Evolutionary conservation across 1,140 invertebrate species (phyloP), one percentile per base, ranked within the genome.

Genomic region (Linepithema humile): DNA sequence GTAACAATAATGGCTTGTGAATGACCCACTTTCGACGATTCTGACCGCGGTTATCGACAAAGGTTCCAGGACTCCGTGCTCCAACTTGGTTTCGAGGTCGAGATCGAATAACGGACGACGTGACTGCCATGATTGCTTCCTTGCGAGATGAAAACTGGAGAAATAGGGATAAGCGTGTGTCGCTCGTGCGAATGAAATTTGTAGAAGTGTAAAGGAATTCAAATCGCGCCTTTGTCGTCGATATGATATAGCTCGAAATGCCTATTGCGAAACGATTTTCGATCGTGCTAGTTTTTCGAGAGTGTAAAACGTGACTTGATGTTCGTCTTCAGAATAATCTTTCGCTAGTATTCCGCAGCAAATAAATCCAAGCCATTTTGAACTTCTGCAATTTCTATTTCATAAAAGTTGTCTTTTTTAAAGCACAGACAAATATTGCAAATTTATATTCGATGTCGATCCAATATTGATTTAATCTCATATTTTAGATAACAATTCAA

Each of bases 81-180:
- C 50, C 69, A 70, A 80, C 75, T 82, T 82, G 29, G 69, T 82
- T 72, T 50, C n/a, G 80, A 9, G 9, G 57, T 5, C 43, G 80
- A 82, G 70, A 82, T 82, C 67, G 70, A 82, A 82, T 82, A 82
- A 82, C 69, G 80, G 32, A 70, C 67, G 70, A 82, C 80, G 80
- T 82, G 80, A 82, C 80, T 82, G 67, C 69, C 67, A 82, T 59
- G 80, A 82, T 82, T 82, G 80, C 80, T 75, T 75, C 70, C 40
- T 60, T 55, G 80, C 80, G 80, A 82, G 80, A 82, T 82, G 80
- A 82, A 82, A 82, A 82, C 80, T 75, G 55, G 53, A 82, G 70
- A 82, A 82, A 75, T 82, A 82, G 80, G 57, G 53, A 82, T 82
- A 74, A 75, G 57, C 70, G 80, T 53, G 80, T 82, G 80, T 75